Evolutionary conservation across 2,888 invertebrate species (phyloP).

Genomic region (Metopia argyrocephala): DNA sequence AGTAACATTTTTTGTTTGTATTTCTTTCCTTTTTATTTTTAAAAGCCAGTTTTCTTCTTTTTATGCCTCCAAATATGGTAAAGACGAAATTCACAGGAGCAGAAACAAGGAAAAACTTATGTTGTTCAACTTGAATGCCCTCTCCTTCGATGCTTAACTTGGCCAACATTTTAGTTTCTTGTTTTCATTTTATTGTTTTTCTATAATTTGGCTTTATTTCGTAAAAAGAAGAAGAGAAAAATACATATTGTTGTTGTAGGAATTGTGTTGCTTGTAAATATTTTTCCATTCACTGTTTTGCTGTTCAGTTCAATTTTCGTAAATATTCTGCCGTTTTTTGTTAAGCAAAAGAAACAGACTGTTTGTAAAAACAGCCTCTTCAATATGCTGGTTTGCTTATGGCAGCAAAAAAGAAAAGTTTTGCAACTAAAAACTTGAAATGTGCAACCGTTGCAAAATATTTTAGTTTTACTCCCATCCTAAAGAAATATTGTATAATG

Average conservation of each 20-base stretch:
- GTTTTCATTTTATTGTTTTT: background rate
- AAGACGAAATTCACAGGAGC: background rate
- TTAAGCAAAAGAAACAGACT: constrained; percentile 58
- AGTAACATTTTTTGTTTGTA: constrained; percentile 23
- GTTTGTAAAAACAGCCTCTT: constrained; percentile 26
- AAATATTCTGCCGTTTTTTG: background rate
- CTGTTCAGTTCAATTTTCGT: background rate
- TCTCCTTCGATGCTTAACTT: constrained; percentile 58
- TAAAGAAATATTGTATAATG: background rate
- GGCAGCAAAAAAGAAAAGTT: constrained; percentile 41
- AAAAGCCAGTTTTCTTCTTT: background rate
- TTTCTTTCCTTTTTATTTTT: constrained; percentile 17
- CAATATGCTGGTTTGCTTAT: constrained; percentile 22
- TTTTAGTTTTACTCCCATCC: constrained; percentile 23
- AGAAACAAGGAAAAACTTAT: constrained; percentile 36
- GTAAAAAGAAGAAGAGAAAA: too few species aligned
- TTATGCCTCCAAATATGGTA: constrained; percentile 5
- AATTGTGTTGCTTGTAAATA: constrained; percentile 45
- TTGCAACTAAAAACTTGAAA: constrained; percentile 41
- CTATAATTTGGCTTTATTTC: constrained; percentile 13
- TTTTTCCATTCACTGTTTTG: constrained; percentile 31
- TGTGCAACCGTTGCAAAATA: constrained; percentile 62
- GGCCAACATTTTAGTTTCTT: constrained; percentile 30
- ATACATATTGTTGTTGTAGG: constrained; percentile 1
- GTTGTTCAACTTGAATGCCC: constrained; percentile 62